Evolutionary conservation across 92 coral and sea anemone genomes (phyloP).

Genomic region (Heteractis magnifica): DNA sequence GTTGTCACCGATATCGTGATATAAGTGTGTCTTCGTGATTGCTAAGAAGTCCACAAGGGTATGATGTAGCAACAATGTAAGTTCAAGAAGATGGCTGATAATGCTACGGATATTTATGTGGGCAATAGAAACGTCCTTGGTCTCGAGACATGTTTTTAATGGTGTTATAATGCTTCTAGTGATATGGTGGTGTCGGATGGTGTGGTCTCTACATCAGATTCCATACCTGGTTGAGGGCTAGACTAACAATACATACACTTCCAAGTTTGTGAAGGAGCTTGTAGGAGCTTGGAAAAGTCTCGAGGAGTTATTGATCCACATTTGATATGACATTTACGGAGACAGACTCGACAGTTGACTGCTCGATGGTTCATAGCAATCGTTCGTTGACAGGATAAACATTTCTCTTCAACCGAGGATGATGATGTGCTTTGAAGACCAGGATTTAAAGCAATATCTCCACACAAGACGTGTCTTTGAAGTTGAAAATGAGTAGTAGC

Average conservation of each 20-base stretch:
- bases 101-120: background rate
- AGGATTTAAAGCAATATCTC: constrained; percentile 2
- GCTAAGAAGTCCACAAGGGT: too few species aligned
- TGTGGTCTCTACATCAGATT: background rate
- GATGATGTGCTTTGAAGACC: background rate
- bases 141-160: background rate
- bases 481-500: background rate
- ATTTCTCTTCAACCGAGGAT: background rate
- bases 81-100: background rate
- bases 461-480: background rate
- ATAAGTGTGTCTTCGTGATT: too few species aligned
- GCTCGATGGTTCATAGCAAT: constrained; percentile 3
- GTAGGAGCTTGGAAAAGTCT: background rate
- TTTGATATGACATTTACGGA: constrained; percentile 2
- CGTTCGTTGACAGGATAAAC: constrained; percentile 3
- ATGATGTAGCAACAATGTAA: background rate
- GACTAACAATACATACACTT: background rate
- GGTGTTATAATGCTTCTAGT: background rate
- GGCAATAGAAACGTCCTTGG: background rate
- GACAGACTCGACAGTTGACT: background rate
- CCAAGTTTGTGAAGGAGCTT: background rate
- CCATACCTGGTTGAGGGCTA: background rate
- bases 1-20: too few species aligned
- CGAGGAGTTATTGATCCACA: background rate
- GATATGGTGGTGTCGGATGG: background rate